Conservation (phyloP, 2,113 vertebrate species). For the Pseudorectes ferrugineus region DNA sequence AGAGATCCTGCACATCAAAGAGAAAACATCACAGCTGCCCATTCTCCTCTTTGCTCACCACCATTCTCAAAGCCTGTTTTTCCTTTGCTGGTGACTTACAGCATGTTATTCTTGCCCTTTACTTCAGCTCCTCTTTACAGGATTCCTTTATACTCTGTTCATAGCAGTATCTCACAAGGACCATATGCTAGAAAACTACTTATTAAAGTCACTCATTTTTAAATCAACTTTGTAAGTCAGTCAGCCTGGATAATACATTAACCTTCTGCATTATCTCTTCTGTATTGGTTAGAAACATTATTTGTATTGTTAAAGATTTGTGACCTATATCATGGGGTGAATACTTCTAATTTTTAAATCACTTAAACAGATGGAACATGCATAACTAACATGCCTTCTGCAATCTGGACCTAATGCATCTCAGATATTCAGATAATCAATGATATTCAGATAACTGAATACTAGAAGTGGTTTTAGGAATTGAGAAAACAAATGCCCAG, state of each 20-base stretch:
- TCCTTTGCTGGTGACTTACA: not conserved
- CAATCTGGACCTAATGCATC: not conserved
- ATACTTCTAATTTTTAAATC: not conserved
- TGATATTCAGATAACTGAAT: not conserved
- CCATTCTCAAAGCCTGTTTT: not conserved
- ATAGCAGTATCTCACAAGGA: not conserved
- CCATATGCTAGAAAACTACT: not conserved
- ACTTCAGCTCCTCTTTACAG: not conserved
- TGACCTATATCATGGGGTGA: not conserved
- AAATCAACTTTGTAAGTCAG: not conserved
- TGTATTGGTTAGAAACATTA: not conserved
- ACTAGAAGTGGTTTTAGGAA: not conserved
- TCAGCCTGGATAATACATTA: not conserved
- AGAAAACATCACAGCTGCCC: not conserved
- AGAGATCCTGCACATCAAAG: not conserved
- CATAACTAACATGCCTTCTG: not conserved
- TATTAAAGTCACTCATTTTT: not conserved
- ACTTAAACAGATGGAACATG: not conserved
- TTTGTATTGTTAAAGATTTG: not conserved
- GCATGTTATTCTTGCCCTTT: not conserved
- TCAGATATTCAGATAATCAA: not conserved
- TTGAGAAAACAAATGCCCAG: not conserved
- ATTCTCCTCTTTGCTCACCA: not conserved
- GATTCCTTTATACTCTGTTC: not conserved
- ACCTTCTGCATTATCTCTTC: not conserved